Conservation (phyloP, 2,888 invertebrate genomes). For the Torymus aiolomorphi region DNA sequence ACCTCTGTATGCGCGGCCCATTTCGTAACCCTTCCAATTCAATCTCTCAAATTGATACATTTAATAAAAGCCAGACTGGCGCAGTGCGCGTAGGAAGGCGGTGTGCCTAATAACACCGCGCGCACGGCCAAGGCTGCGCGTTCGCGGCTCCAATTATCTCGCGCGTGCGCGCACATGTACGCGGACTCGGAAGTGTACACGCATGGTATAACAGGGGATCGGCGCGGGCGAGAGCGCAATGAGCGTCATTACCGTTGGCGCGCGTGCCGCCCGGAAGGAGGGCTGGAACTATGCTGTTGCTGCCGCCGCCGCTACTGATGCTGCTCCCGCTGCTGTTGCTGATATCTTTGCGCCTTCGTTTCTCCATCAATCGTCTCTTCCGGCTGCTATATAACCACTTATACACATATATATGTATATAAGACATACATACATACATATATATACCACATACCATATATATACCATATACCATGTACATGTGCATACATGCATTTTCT, state of each 20-base stretch:
- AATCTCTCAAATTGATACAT: conserved; percentile 36
- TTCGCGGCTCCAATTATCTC: conserved; percentile 1
- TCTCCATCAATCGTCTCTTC: conserved; percentile 25
- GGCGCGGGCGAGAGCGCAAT: background rate
- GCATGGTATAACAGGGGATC: too few species aligned
- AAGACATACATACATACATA: background rate
- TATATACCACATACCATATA: background rate
- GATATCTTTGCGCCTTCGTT: background rate
- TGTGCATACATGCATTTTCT: conserved; percentile 18
- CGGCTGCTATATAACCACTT: conserved; percentile 12
- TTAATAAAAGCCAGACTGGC: conserved; percentile 16
- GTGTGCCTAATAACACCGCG: background rate
- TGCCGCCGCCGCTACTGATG: background rate
- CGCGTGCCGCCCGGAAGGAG: conserved; percentile 25
- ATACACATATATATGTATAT: background rate
- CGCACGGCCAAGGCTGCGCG: too few species aligned
- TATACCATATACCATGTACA: background rate
- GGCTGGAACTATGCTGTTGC: background rate
- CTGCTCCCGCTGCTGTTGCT: conserved; percentile 8
- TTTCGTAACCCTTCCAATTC: conserved; percentile 28
- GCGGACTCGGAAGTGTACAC: too few species aligned
- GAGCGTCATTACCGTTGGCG: conserved; percentile 23
- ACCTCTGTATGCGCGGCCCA: too few species aligned
- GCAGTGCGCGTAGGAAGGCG: background rate
- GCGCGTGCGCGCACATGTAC: background rate